These are phyloP conservation scores for Aradophagus sp. DNA, from an alignment of 1,140 invertebrate species.

Conservation along the genomic window DNA sequence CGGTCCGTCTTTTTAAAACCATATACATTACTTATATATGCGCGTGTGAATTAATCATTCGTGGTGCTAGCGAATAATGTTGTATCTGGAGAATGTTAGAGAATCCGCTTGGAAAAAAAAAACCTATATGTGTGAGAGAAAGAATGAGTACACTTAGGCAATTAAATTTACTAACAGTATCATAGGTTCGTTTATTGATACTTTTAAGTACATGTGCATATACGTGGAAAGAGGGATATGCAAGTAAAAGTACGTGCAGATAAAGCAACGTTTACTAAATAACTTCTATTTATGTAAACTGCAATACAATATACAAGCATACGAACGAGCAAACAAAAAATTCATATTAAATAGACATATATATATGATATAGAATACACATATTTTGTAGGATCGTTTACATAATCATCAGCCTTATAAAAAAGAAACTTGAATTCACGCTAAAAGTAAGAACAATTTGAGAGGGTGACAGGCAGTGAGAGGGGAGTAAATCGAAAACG, in stretches of 20 bases:
- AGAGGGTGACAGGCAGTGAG: too few species aligned
- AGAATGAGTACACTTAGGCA: constrained; percentile 45
- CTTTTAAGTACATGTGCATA: constrained; percentile 64
- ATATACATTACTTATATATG: constrained; percentile 57
- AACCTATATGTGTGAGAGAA: constrained; percentile 22
- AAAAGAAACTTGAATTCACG: constrained; percentile 66
- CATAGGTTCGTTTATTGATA: constrained; percentile 63
- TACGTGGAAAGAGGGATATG: constrained; percentile 2
- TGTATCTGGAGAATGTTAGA: constrained; percentile 61
- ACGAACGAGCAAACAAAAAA: constrained; percentile 57
- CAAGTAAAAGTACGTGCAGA: constrained; percentile 49
- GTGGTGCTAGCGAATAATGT: constrained; percentile 69
- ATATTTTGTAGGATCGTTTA: constrained; percentile 77
- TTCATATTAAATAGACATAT: constrained; percentile 64
- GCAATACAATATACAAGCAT: constrained; percentile 61
- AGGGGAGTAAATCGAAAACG: too few species aligned
- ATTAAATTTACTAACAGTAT: constrained; percentile 62
- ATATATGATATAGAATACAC: constrained; percentile 73
- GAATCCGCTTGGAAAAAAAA: constrained; percentile 59
- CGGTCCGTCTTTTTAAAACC: constrained; percentile 68
- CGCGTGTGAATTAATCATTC: constrained; percentile 69
- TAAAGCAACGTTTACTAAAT: constrained; percentile 70
- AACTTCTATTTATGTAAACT: constrained; percentile 74
- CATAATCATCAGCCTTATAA: constrained; percentile 74
- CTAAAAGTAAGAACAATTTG: constrained; percentile 18